Conservation (phyloP, 1,140 invertebrate genomes). For the Rhyacophila brunnea region DNA sequence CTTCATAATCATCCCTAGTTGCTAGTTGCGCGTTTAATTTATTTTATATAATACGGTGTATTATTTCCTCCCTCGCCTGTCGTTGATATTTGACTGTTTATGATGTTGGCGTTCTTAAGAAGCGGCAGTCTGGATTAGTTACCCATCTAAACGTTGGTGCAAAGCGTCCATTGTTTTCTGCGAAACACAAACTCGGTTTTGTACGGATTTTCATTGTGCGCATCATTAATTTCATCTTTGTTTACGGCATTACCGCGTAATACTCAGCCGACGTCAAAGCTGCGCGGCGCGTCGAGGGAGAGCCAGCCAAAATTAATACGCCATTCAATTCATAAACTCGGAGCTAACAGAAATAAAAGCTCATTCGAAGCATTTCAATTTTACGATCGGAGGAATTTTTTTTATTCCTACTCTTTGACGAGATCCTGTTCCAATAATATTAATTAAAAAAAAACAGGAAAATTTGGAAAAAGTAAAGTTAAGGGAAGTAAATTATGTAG, state of each 20-base stretch:
- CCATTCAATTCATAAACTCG: constrained; percentile 23
- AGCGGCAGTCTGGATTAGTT: constrained; percentile 29
- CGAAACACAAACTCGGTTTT: constrained; percentile 35
- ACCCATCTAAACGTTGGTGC: constrained; percentile 31
- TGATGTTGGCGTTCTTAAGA: constrained; percentile 11
- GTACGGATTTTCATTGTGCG: constrained; percentile 36
- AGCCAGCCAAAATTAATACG: constrained; percentile 30
- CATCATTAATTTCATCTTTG: constrained; percentile 37
- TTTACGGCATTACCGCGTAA: constrained; percentile 35
- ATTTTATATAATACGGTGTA: too few species aligned
- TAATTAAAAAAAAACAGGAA: too few species aligned
- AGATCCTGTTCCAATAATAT: too few species aligned
- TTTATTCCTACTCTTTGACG: too few species aligned
- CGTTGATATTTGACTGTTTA: constrained; percentile 17
- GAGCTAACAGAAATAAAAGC: neutral
- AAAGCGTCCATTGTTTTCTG: constrained; percentile 33
- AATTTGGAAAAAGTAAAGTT: too few species aligned
- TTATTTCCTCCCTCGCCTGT: constrained; percentile 2
- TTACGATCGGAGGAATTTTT: too few species aligned
- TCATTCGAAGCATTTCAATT: too few species aligned
- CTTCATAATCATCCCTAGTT: too few species aligned
- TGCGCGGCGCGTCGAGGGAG: constrained; percentile 4
- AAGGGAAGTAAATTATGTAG: too few species aligned
- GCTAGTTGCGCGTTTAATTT: too few species aligned
- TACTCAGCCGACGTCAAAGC: constrained; percentile 22